Conservation (phyloP, 2,113 vertebrate species). For the Procavia capensis region DNA sequence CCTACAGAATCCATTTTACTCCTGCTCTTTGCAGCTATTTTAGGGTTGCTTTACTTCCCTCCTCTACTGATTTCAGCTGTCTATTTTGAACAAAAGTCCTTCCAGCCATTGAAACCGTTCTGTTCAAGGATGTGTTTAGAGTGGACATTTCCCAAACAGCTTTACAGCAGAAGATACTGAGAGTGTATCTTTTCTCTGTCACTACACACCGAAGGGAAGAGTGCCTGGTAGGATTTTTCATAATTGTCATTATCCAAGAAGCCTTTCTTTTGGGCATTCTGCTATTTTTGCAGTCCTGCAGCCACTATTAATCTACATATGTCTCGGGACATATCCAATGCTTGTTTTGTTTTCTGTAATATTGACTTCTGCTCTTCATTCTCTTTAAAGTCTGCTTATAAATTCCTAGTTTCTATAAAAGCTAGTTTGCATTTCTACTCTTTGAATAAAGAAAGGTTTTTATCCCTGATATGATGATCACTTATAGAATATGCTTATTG, state of each 20-base stretch:
- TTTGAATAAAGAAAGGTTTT: background rate
- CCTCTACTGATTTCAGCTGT: slow-evolving; percentile 88
- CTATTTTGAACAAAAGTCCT: slow-evolving; percentile 91
- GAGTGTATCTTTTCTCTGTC: slow-evolving; percentile 88
- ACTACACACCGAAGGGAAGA: slow-evolving; percentile 84
- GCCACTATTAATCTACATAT: background rate
- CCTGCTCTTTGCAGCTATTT: slow-evolving; percentile 86
- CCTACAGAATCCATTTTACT: background rate
- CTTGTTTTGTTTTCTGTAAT: background rate
- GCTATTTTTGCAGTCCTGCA: background rate
- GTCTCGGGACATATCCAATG: background rate
- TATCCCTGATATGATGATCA: background rate
- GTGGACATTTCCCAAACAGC: slow-evolving; percentile 83
- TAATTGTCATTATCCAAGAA: background rate
- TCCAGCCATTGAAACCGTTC: slow-evolving; percentile 82
- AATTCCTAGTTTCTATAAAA: background rate
- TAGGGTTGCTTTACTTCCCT: slow-evolving; percentile 89
- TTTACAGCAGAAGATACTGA: slow-evolving; percentile 89
- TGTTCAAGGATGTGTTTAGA: slow-evolving; percentile 89
- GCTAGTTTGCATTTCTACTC: background rate
- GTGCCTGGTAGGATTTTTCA: slow-evolving; percentile 86
- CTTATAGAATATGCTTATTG: background rate
- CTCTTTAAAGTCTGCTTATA: slow-evolving; percentile 48
- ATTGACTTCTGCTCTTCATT: slow-evolving; percentile 32
- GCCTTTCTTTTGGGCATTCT: background rate